Evolutionary conservation across 2,888 invertebrate genomes (phyloP).

Genomic region (Lasius fuliginosus): DNA sequence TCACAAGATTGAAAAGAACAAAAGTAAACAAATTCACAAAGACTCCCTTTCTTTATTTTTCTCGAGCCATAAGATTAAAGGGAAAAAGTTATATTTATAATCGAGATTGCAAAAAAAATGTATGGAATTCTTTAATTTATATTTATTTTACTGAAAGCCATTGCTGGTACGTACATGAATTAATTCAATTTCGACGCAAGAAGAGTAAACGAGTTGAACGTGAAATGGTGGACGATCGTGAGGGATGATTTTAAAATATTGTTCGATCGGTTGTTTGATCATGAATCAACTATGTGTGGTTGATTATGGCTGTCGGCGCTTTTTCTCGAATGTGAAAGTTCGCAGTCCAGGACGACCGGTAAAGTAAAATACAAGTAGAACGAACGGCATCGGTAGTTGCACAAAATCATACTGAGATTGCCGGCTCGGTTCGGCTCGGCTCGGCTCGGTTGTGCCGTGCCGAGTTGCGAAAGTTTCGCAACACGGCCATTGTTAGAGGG

Average conservation of each 20-base stretch:
- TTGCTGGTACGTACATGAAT: too few species aligned
- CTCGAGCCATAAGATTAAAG: neutral
- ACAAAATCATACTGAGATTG: slow-evolving; percentile 79
- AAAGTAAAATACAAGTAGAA: slow-evolving; percentile 81
- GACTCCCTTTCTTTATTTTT: too few species aligned
- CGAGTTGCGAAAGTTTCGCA: slow-evolving; percentile 77
- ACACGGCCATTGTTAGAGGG: slow-evolving; percentile 78
- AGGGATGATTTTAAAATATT: neutral
- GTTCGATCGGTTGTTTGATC: neutral
- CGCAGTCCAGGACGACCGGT: slow-evolving; percentile 62
- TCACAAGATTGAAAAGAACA: too few species aligned
- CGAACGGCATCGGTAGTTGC: slow-evolving; percentile 77
- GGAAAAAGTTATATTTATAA: neutral
- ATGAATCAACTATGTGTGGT: neutral
- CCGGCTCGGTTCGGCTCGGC: slow-evolving; percentile 70
- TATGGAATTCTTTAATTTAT: neutral
- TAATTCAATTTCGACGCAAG: neutral
- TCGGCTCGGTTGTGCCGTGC: slow-evolving; percentile 61
- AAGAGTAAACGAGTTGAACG: neutral
- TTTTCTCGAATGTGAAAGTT: slow-evolving; percentile 80
- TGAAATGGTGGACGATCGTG: neutral
- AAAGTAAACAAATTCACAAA: too few species aligned
- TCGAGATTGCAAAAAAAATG: neutral
- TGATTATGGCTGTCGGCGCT: slow-evolving; percentile 50
- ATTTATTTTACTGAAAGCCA: neutral